Evolutionary conservation across 2,888 invertebrate genomes (phyloP).

Genomic region (Pyralis farinalis): DNA sequence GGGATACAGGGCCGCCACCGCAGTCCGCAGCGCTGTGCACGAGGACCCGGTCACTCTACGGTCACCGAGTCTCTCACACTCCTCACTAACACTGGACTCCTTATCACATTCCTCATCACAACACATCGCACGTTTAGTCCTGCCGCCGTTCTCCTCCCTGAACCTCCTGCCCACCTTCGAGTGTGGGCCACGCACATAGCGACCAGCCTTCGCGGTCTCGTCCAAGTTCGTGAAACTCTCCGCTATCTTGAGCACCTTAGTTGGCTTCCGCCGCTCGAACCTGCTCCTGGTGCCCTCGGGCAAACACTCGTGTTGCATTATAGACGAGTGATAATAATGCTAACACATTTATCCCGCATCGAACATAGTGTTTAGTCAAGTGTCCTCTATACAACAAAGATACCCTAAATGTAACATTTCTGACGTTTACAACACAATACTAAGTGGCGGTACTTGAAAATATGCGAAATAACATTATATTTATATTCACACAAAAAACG

Average conservation of each 20-base stretch:
- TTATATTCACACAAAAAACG: conserved; percentile 60
- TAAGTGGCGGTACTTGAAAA: conserved; percentile 61
- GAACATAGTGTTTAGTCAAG: conserved; percentile 63
- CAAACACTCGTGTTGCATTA: conserved; percentile 74
- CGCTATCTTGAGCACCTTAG: conserved; percentile 76
- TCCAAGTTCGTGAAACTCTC: conserved; percentile 78
- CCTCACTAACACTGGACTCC: conserved; percentile 75
- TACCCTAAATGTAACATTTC: conserved; percentile 49
- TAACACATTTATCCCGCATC: conserved; percentile 65
- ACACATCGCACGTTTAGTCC: conserved; percentile 63
- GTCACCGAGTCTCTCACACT: conserved; percentile 69
- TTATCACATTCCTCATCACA: conserved; percentile 74
- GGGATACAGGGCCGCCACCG: conserved; percentile 94
- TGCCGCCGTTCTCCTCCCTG: conserved; percentile 49
- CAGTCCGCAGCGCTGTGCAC: conserved; percentile 94
- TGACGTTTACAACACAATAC: conserved; percentile 39
- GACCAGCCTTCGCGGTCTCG: conserved; percentile 68
- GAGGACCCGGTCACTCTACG: conserved; percentile 81
- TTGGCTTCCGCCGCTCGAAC: conserved; percentile 72
- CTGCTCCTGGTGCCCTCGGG: conserved; percentile 60
- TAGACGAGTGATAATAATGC: conserved; percentile 43
- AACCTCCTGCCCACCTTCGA: conserved; percentile 60
- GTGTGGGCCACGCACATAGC: conserved; percentile 69
- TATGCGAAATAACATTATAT: conserved; percentile 65
- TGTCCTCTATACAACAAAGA: conserved; percentile 50